These are phyloP conservation scores for Xenopus laevis DNA, from an alignment of 2,113 vertebrate species.

Conservation along the genomic window DNA sequence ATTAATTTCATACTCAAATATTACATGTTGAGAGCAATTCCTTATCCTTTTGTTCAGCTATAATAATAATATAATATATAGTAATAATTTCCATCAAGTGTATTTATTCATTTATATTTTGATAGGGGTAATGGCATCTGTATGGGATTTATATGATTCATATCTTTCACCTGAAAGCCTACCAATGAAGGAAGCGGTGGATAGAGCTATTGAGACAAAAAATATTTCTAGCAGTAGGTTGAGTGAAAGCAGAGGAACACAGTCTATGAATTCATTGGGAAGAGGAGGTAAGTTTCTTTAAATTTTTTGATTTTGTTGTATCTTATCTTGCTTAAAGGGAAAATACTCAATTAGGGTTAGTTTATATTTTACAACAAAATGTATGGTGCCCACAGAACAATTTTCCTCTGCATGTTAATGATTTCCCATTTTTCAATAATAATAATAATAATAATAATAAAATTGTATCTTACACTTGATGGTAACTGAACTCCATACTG, in stretches of 20 bases:
- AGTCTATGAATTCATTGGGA: constrained; percentile 50
- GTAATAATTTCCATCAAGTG: not conserved
- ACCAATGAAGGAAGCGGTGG: not conserved
- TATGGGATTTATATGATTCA: constrained; percentile 73
- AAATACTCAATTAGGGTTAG: too few species aligned
- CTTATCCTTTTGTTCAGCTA: too few species aligned
- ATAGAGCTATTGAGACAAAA: not conserved
- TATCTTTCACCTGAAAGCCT: constrained; percentile 41
- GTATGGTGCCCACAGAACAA: too few species aligned
- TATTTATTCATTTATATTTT: not conserved
- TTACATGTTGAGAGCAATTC: too few species aligned
- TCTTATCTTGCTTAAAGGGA: not conserved
- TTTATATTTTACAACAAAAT: not conserved
- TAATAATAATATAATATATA: not conserved
- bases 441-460: too few species aligned
- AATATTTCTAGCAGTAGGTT: not conserved
- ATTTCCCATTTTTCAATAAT: too few species aligned
- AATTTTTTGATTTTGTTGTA: not conserved
- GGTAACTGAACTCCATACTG: too few species aligned
- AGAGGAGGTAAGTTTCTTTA: constrained; percentile 62
- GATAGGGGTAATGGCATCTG: constrained; percentile 65
- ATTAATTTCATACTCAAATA: too few species aligned
- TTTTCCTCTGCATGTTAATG: too few species aligned
- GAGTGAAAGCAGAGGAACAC: constrained; percentile 28
- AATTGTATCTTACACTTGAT: too few species aligned